phyloP scores from a whole-genome alignment of 1,140 invertebrate genomes.

The Zaprionus nigranus region DNA sequence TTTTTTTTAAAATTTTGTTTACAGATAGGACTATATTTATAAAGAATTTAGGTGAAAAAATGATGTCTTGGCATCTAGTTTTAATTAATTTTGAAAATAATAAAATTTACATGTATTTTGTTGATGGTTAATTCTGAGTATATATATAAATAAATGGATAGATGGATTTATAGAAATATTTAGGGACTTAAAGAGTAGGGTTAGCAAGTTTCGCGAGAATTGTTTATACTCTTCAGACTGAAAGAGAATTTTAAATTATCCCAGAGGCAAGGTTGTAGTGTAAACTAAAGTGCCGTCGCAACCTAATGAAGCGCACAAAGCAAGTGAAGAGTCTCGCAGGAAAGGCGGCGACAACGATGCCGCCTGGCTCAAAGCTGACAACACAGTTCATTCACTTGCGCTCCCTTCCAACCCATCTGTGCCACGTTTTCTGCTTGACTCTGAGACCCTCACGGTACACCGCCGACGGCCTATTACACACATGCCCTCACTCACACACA shows the following conservation, averaged over 20 bases:
- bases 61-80: too few species aligned
- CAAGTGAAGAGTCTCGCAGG: conserved; percentile 13
- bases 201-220: background rate
- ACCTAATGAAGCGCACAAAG: conserved; percentile 51
- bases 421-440: background rate
- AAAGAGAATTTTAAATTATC: background rate
- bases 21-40: too few species aligned
- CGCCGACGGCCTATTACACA: conserved; percentile 36
- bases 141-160: too few species aligned
- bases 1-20: too few species aligned
- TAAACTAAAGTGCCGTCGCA: conserved; percentile 39
- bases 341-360: conserved; percentile 11
- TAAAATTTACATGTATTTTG: too few species aligned
- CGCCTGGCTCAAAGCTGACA: conserved; percentile 38
- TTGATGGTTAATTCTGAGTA: too few species aligned
- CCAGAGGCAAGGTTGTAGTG: conserved; percentile 6
- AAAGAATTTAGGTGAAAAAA: too few species aligned
- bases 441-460: background rate
- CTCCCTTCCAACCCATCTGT: background rate
- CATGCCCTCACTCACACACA: conserved; percentile 14
- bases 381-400: conserved; percentile 39
- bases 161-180: background rate
- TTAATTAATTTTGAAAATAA: too few species aligned
- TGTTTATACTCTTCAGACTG: background rate
- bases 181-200: background rate